phyloP scores from a whole-genome alignment of 1,140 invertebrate species.

The Drosophila persimilis region DNA sequence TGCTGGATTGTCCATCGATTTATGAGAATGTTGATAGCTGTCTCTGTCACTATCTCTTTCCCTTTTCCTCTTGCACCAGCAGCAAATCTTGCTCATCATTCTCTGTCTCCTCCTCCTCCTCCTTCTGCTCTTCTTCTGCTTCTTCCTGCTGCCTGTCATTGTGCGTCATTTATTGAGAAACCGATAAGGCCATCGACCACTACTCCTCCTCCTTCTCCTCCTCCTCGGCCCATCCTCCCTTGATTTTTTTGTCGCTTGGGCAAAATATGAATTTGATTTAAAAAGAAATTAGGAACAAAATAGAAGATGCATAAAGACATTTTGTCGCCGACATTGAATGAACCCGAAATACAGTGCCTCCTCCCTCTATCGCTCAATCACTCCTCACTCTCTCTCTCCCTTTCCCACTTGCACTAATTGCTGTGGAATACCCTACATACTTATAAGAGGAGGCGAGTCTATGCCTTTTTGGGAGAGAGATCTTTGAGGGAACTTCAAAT shows the following conservation, averaged over 20 bases:
- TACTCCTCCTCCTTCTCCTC: not conserved
- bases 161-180: slow-evolving; percentile 68
- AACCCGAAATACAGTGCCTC: not conserved
- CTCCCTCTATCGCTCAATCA: not conserved
- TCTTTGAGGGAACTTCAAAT: too few species aligned
- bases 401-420: slow-evolving; percentile 12
- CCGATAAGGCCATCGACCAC: slow-evolving; percentile 53
- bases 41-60: slow-evolving; percentile 6
- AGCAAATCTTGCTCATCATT: slow-evolving; percentile 34
- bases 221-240: slow-evolving; percentile 9
- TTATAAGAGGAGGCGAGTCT: too few species aligned
- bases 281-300: slow-evolving; percentile 63
- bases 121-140: not conserved
- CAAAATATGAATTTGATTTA: slow-evolving; percentile 75
- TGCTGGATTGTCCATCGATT: slow-evolving; percentile 58
- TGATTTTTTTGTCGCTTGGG: slow-evolving; percentile 1
- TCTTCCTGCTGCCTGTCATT: slow-evolving; percentile 25
- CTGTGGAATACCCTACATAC: not conserved
- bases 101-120: slow-evolving; percentile 1
- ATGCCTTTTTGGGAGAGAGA: too few species aligned
- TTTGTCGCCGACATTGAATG: slow-evolving; percentile 57
- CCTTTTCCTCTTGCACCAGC: not conserved
- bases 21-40: slow-evolving; percentile 58
- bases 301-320: slow-evolving; percentile 66
- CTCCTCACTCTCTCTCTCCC: too few species aligned